A percentile compares a stretch with the other conserved stretches of the same genome.
Evolutionary conservation across 1,140 invertebrate genomes (phyloP).

Genomic region (Epicauta chinensis): DNA sequence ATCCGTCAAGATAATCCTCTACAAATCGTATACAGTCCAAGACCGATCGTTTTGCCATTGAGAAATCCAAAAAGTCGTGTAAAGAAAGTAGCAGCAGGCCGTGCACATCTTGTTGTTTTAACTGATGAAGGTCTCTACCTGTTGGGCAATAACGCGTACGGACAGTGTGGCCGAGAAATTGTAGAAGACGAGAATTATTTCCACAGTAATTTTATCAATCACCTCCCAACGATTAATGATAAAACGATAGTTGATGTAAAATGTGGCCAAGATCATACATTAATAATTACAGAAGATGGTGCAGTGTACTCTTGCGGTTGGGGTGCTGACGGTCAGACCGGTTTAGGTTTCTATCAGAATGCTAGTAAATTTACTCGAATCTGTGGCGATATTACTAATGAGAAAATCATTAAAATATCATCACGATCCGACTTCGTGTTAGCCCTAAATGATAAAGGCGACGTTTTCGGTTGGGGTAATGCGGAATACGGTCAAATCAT

Average conservation of each 20-base stretch:
- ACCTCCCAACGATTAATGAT: constrained; percentile 58
- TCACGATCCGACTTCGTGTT: constrained; percentile 81
- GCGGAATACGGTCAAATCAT: constrained; percentile 86
- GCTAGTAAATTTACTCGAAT: constrained; percentile 54
- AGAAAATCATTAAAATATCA: constrained; percentile 76
- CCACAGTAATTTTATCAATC: constrained; percentile 57
- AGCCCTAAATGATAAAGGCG: constrained; percentile 83
- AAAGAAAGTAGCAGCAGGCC: constrained; percentile 66
- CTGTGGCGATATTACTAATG: constrained; percentile 74
- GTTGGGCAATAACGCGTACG: constrained; percentile 89
- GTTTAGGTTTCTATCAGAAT: constrained; percentile 65
- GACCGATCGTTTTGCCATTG: constrained; percentile 69
- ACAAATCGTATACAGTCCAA: constrained; percentile 66
- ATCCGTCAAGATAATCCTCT: constrained; percentile 57
- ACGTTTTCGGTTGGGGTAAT: constrained; percentile 97
- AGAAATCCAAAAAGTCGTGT: constrained; percentile 49
- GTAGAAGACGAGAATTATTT: constrained; percentile 72
- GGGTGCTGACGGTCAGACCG: constrained; percentile 93
- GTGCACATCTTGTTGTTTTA: constrained; percentile 78
- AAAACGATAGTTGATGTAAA: constrained; percentile 60
- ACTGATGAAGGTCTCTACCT: constrained; percentile 77
- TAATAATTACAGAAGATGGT: constrained; percentile 75
- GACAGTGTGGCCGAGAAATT: constrained; percentile 85
- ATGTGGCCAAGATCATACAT: constrained; percentile 86
- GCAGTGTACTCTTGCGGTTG: constrained; percentile 86